Base-by-base conservation (phyloP, 2,113 vertebrate species). In the Proterorhinus semilunaris region DNA sequence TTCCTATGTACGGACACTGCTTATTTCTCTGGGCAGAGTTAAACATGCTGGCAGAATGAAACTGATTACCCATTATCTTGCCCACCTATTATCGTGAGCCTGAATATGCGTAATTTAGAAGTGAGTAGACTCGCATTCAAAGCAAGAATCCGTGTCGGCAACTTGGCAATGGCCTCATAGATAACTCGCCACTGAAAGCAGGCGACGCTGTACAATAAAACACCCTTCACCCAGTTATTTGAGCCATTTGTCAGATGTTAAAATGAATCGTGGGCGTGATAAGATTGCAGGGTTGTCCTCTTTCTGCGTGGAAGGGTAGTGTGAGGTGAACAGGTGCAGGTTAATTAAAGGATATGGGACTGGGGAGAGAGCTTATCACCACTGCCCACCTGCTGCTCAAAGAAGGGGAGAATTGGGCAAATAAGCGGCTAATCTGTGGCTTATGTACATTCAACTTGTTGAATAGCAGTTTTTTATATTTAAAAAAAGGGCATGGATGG, bases 371-470 rank as follows among this genome's bases (percentile, higher is more conserved):
- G 82, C 84, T 89, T 85, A 87, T 87, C 83, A 74, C 72, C 55
- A 36, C 43, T 44, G 66, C 75, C 78, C 84, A 86, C 86, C 84
- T 91, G 87, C 80, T 80, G 68, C 66, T 62, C 51, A 46, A 48
- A 64, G 46, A 64, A n/a, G 50, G 71, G 46, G 50, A 17, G 54
- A 66, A 53, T 69, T 51, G 42, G 49, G 46, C 74, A 74, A 49
- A 80, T 74, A 77, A 83, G 83, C 78, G 46, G 47, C 46, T 71
- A 62, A 45, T 66, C 10, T 27, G 63, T 46, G 58, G 11, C 15
- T 55, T 17, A 45, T 47, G 47, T 17, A 46, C 16, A 48, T 68
- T 51, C 59, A 58, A 43, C 50, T 42, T 66, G 65, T 72, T 59
- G 8, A 44, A 13, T 58, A 36, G 55, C 13, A 58, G 27, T 13